Conservation (phyloP, 2,888 invertebrate species). For the Andrena camellia region DNA sequence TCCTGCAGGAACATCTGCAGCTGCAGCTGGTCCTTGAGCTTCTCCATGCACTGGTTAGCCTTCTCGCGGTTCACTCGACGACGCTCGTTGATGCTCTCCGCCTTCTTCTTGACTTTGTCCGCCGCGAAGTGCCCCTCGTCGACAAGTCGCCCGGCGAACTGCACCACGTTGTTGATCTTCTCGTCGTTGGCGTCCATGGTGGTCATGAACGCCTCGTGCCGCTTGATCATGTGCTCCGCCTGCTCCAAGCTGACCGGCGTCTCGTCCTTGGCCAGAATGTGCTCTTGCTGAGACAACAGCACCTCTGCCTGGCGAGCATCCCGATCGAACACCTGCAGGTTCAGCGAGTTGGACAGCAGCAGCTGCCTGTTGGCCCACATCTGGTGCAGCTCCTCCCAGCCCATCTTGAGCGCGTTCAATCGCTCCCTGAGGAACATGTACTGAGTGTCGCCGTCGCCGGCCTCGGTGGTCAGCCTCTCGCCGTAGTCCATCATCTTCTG, state of each 20-base stretch:
- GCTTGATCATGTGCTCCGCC: conserved; percentile 98
- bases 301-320: conserved; percentile 99
- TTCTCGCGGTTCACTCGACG: conserved; percentile 96
- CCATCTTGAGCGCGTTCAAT: conserved; percentile 98
- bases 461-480: conserved; percentile 94
- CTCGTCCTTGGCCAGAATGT: conserved; percentile 98
- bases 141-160: conserved; percentile 95
- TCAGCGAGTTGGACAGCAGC: conserved; percentile 96
- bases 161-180: conserved; percentile 98
- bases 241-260: conserved; percentile 97
- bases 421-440: conserved; percentile 99
- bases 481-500: conserved; percentile 99
- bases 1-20: conserved; percentile 98
- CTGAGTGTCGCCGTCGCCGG: conserved; percentile 96
- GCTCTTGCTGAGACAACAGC: conserved; percentile 98
- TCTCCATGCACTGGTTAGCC: conserved; percentile 96
- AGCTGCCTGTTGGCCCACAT: conserved; percentile 99
- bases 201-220: conserved; percentile 99
- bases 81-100: conserved; percentile 96
- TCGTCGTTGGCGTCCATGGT: conserved; percentile 99
- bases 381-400: conserved; percentile 99
- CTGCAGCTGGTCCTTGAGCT: conserved; percentile 96
- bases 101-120: conserved; percentile 98
- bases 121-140: conserved; percentile 98
- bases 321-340: conserved; percentile 97